Conservation (phyloP, 2,888 invertebrate genomes). For the Drosophila neutralis region DNA sequence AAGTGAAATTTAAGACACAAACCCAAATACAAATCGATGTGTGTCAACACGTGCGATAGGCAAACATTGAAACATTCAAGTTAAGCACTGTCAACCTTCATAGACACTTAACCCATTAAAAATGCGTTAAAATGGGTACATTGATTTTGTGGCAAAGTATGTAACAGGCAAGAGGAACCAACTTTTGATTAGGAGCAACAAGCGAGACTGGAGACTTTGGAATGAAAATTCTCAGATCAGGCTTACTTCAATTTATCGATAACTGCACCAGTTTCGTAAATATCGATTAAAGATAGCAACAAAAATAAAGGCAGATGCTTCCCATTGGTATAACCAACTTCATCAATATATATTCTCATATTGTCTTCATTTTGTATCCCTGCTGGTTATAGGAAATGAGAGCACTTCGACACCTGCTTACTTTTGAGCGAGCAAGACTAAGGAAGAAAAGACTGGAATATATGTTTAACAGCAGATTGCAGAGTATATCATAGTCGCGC, state of each 20-base stretch:
- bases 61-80: constrained; percentile 24
- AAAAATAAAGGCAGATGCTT: not conserved
- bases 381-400: too few species aligned
- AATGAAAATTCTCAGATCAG: not conserved
- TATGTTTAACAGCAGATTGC: not conserved
- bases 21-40: not conserved
- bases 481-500: not conserved
- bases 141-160: not conserved
- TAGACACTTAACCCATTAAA: not conserved
- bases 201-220: not conserved
- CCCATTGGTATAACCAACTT: too few species aligned
- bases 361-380: too few species aligned
- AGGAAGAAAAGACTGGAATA: too few species aligned
- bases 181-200: not conserved
- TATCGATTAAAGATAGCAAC: not conserved
- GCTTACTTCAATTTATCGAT: not conserved
- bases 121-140: not conserved
- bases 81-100: constrained; percentile 14
- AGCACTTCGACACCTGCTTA: too few species aligned
- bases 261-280: not conserved
- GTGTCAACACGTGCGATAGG: not conserved
- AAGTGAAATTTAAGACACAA: constrained; percentile 56
- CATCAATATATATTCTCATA: too few species aligned
- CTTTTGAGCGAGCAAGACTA: too few species aligned
- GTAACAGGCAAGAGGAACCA: not conserved